Evolutionary conservation across 2,113 vertebrate species (phyloP).

Genomic region (Psilopsiagon aurifrons): DNA sequence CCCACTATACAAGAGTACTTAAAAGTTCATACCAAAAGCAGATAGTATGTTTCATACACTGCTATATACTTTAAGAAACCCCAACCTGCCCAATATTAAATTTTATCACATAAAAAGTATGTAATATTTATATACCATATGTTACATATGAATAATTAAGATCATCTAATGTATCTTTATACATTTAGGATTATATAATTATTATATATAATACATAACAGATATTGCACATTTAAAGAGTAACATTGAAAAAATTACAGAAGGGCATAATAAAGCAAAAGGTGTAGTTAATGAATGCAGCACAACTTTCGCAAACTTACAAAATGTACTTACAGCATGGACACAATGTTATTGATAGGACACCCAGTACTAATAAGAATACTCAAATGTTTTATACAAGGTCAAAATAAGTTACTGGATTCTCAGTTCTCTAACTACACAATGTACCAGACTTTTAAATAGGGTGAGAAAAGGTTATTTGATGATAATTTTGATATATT

Average conservation of each 20-base stretch:
- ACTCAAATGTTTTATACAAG: neutral
- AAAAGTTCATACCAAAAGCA: neutral
- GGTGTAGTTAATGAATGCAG: neutral
- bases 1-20: neutral
- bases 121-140: neutral
- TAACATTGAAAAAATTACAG: neutral
- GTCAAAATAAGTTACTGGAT: neutral
- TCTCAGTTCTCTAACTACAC: neutral
- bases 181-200: neutral
- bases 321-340: neutral
- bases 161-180: neutral
- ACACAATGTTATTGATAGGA: neutral
- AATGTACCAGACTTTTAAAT: neutral
- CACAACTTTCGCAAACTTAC: neutral
- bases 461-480: neutral
- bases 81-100: neutral
- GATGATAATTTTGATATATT: neutral
- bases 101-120: neutral
- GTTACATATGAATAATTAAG: neutral
- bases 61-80: neutral
- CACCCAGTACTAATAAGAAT: neutral
- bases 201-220: neutral
- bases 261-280: neutral
- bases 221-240: neutral
- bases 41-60: neutral